phyloP scores from a whole-genome alignment of 1,140 invertebrate species.

The Heliconius hermathena region DNA sequence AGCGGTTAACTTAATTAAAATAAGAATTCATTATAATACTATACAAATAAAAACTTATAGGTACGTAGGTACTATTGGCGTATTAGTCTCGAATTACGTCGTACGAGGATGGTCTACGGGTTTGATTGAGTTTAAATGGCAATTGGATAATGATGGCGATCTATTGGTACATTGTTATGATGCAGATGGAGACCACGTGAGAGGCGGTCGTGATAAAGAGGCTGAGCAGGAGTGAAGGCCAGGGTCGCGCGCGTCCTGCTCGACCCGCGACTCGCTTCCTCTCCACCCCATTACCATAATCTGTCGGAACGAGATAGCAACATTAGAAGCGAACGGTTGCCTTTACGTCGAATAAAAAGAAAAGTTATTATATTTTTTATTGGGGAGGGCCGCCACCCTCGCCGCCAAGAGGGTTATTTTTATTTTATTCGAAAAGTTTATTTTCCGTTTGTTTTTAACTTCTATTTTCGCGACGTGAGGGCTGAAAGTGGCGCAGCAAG shows the following conservation, averaged over 20 bases:
- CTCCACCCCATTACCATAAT: slow-evolving; percentile 72
- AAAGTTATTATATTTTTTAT: slow-evolving; percentile 82
- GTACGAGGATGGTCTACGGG: slow-evolving; percentile 21
- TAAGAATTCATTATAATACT: neutral
- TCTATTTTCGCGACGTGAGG: slow-evolving; percentile 73
- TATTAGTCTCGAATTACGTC: slow-evolving; percentile 21
- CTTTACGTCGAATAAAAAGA: slow-evolving; percentile 80
- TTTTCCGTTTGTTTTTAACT: slow-evolving; percentile 79
- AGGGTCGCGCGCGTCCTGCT: slow-evolving; percentile 17
- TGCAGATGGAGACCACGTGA: neutral
- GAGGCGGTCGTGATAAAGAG: neutral
- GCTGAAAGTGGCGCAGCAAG: slow-evolving; percentile 62
- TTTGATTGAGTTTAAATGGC: slow-evolving; percentile 35
- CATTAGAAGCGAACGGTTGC: slow-evolving; percentile 73
- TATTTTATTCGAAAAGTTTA: slow-evolving; percentile 81
- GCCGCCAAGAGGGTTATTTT: slow-evolving; percentile 79
- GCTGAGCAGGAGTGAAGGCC: slow-evolving; percentile 6
- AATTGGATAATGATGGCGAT: slow-evolving; percentile 34
- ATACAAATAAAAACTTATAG: slow-evolving; percentile 1
- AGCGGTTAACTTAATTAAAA: slow-evolving; percentile 28
- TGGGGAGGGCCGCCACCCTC: slow-evolving; percentile 75
- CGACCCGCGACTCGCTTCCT: slow-evolving; percentile 31
- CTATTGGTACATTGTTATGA: slow-evolving; percentile 31
- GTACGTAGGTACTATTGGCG: neutral
- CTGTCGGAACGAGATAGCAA: slow-evolving; percentile 65